Evolutionary conservation across 2,797 vertebrate species (phyloP), one percentile per base, ranked within the genome.

Genomic region (Cottoperca gobio): DNA sequence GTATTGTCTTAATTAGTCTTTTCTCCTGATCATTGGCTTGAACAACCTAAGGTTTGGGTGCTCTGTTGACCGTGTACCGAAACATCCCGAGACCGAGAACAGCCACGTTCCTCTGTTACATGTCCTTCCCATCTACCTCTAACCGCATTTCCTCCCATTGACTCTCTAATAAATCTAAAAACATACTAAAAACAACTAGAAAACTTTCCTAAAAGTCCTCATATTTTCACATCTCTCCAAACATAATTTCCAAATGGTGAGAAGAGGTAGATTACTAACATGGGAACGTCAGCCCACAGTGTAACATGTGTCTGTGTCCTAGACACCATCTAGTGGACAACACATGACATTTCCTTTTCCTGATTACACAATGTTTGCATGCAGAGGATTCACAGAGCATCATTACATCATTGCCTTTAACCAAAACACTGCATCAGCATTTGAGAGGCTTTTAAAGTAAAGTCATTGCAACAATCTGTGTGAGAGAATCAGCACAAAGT

Each of bases 301-400:
- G 0, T 13, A 2, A 43, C 2, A 5, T 21, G 12, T 52, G 33
- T 55, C 17, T 71, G 60, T 69, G 58, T 60, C 7, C 14, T 10
- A n/a, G 35, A 54, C 83, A 13, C 90, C 93, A 90, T 80, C 93
- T 93, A 84, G 89, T 91, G 93, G 89, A 82, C 35, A 62, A 45
- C 23, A 45, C 16, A 1, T 4, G 55, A 46, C n/a, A 81, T 3
- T 33, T 71, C 12, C 40, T 50, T 12, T 23, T 65, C 46, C 2
- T 61, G 23, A 42, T 74, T 55, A 55, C 33, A 70, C 57, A 75
- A 62, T 60, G 65, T 81, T 79, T 82, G 66, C 77, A 78, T 48
- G 46, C 76, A 54, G 42, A 71, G 2, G 55, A 45, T 43, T 74
- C 40, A 77, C 33, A 54, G 62, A 77, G 31, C 58, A 62, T 24